Evolutionary conservation across 2,113 vertebrate genomes (phyloP).

Genomic region (Hypanus sabinus): DNA sequence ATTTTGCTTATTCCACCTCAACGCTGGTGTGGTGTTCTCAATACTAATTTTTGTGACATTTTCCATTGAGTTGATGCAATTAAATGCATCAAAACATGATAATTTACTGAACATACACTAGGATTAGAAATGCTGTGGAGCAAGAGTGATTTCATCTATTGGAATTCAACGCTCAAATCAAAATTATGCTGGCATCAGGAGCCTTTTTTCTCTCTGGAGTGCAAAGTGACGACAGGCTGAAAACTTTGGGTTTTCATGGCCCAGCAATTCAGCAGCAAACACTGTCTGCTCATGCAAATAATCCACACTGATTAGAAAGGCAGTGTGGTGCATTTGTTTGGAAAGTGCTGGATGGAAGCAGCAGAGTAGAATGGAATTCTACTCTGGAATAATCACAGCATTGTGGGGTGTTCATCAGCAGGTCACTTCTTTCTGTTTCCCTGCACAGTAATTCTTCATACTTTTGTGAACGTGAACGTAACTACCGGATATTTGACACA

Average conservation of each 20-base stretch:
- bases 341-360: not conserved
- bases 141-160: not conserved
- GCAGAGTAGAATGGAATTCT: slow-evolving; percentile 9
- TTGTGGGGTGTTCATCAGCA: not conserved
- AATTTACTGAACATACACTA: too few relatives aligned
- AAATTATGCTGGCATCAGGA: not conserved
- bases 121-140: not conserved
- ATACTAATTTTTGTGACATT: not conserved
- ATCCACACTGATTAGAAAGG: not conserved
- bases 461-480: too few relatives aligned
- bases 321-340: not conserved
- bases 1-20: too few relatives aligned
- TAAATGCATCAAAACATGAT: not conserved
- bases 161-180: not conserved
- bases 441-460: not conserved
- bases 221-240: not conserved
- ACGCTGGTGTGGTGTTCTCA: too few relatives aligned
- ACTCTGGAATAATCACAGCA: too few relatives aligned
- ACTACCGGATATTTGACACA: too few relatives aligned
- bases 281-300: not conserved
- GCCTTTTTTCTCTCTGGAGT: not conserved
- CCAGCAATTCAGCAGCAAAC: slow-evolving; percentile 8
- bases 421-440: not conserved
- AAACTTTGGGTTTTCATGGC: not conserved
- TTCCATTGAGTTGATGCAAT: not conserved